Conservation (phyloP, 1,140 invertebrate genomes). For the Drosophila pachea region DNA sequence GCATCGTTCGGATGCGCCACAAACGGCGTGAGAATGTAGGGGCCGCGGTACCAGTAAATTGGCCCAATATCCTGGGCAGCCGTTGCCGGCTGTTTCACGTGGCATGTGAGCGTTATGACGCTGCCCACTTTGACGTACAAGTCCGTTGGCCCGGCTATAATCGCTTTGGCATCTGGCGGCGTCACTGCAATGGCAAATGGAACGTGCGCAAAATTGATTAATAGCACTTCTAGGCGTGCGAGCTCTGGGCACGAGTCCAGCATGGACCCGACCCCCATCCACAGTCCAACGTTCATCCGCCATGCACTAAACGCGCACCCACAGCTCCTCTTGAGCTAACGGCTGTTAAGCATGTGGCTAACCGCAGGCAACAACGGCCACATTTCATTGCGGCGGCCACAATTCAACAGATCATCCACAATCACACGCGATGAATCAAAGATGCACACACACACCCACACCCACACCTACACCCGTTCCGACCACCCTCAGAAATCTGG, state of each 20-base stretch:
- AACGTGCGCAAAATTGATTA: constrained; percentile 68
- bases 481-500: background rate
- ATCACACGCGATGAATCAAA: constrained; percentile 37
- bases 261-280: background rate
- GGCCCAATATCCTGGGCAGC: constrained; percentile 86
- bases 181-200: constrained; percentile 62
- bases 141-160: constrained; percentile 87
- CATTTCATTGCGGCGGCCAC: constrained; percentile 23
- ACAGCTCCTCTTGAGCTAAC: background rate
- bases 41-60: constrained; percentile 90
- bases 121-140: constrained; percentile 92
- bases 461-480: too few species aligned
- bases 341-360: constrained; percentile 30
- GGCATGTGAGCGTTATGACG: constrained; percentile 88
- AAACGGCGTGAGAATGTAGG: constrained; percentile 74
- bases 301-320: background rate
- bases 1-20: constrained; percentile 79
- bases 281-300: background rate
- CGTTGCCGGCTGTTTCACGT: constrained; percentile 90
- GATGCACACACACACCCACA: constrained; percentile 20
- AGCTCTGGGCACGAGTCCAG: background rate
- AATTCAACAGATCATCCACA: constrained; percentile 26
- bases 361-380: constrained; percentile 3
- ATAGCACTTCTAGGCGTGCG: constrained; percentile 50
- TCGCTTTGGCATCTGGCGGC: constrained; percentile 88